Evolutionary conservation across 2,888 invertebrate species (phyloP), one percentile per base, ranked within the genome.

Genomic region (Volucella zonaria): DNA sequence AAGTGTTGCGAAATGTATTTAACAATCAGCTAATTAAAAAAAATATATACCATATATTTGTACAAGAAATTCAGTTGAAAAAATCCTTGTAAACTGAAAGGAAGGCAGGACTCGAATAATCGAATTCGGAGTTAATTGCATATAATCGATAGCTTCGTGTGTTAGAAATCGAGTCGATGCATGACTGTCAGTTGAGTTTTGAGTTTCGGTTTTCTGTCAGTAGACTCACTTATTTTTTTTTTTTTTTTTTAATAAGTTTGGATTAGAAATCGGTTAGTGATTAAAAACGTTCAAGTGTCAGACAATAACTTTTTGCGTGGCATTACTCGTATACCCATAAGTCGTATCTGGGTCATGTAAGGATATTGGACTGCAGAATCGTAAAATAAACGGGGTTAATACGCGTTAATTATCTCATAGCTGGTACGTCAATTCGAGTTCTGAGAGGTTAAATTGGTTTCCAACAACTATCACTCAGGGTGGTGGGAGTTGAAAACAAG

Each of bases 81-180:
- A 12, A 70, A 49, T 31, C 6, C 40, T 38, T n/a, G 52, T 45
- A 67, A 54, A 79, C 14, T 62, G 71, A 38, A 23, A 15, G 8
- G 45, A 12, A n/a, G 9, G 18, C 12, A 23, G 14, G 8, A 42
- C 9, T 14, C 61, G 67, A 47, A 43, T 73, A 79, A 64, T 83
- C 52, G 14, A 70, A 70, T 49, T 43, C 15, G 71, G 76, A 79
- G 70, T 71, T 83, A 83, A 80, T 83, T 83, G 83, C 83, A 83
- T 76, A 67, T 80, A 83, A 83, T 83, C 83, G 83, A 83, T 83
- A 79, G 61, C 76, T 80, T 45, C 31, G 31, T 31, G 62, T 67
- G 64, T 78, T 78, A 82, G 73, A 59, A 67, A 78, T 73, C 15
- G 4, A 67, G 58, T 59, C 64, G 71, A 18, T 73, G 67, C 66